Evolutionary conservation across 2,888 invertebrate species (phyloP).

Genomic region (Ptychoptera albimana): DNA sequence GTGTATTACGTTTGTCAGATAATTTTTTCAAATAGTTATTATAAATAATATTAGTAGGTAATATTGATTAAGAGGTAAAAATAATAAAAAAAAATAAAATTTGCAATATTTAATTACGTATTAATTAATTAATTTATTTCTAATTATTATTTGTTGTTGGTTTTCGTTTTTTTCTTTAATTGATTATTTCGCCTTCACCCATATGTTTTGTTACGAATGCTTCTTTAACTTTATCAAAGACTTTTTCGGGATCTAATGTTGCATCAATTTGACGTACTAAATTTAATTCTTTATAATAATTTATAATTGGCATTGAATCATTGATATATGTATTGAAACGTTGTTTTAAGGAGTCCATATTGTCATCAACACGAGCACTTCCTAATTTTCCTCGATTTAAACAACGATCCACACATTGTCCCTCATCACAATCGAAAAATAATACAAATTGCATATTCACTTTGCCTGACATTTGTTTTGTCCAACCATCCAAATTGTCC

Average conservation of each 20-base stretch:
- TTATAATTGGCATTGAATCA: conserved; percentile 81
- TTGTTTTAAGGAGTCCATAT: conserved; percentile 71
- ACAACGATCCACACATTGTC: conserved; percentile 75
- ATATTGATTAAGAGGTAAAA: no score
- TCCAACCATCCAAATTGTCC: conserved; percentile 94
- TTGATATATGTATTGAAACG: conserved; percentile 71
- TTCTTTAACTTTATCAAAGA: conserved; percentile 41
- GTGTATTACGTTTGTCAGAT: no score
- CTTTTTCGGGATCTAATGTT: conserved; percentile 44
- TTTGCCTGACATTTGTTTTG: conserved; percentile 64
- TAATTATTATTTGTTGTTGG: no score
- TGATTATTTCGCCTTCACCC: no score
- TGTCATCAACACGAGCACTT: conserved; percentile 91
- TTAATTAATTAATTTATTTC: no score
- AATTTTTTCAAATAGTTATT: no score
- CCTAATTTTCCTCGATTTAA: conserved; percentile 72
- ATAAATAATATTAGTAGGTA: no score
- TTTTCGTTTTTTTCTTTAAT: no score
- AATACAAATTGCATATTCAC: conserved; percentile 73
- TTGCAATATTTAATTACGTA: no score
- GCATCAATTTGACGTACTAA: conserved; percentile 66
- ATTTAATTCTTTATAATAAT: conserved; percentile 54
- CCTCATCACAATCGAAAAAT: conserved; percentile 77
- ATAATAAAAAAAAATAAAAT: no score
- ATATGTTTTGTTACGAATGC: conserved; percentile 23